These are phyloP conservation scores for Diachasma alloeum DNA, from an alignment of 1,140 invertebrate species.

Conservation along the genomic window DNA sequence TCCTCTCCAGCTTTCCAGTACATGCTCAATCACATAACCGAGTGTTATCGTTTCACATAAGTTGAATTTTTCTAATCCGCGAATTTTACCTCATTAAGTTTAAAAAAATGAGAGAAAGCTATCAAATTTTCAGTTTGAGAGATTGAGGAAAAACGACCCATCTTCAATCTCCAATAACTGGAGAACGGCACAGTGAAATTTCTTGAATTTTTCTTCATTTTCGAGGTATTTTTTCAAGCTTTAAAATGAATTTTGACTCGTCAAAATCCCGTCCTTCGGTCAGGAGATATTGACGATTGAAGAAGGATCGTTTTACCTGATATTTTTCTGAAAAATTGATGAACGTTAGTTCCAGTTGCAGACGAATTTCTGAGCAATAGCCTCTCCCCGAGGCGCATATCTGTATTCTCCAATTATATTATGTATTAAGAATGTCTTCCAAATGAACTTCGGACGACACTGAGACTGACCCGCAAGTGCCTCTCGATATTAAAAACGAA, in stretches of 20 bases:
- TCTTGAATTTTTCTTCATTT: too few species aligned
- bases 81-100: background rate
- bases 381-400: background rate
- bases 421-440: conserved; percentile 22
- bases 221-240: too few species aligned
- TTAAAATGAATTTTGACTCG: too few species aligned
- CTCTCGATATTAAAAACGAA: conserved; percentile 6
- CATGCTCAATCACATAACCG: conserved; percentile 62
- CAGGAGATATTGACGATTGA: background rate
- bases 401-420: background rate
- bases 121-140: too few species aligned
- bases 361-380: background rate
- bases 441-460: conserved; percentile 4
- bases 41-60: conserved; percentile 57
- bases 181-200: too few species aligned
- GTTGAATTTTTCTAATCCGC: background rate
- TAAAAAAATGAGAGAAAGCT: background rate
- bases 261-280: background rate
- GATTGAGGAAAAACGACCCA: too few species aligned
- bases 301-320: background rate
- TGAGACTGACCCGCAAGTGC: conserved; percentile 29
- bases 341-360: background rate
- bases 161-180: too few species aligned
- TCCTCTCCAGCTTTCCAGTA: conserved; percentile 56
- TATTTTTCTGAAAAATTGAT: background rate